Evolutionary conservation across 2,888 invertebrate genomes (phyloP).

Genomic region (Escarpia spicata): DNA sequence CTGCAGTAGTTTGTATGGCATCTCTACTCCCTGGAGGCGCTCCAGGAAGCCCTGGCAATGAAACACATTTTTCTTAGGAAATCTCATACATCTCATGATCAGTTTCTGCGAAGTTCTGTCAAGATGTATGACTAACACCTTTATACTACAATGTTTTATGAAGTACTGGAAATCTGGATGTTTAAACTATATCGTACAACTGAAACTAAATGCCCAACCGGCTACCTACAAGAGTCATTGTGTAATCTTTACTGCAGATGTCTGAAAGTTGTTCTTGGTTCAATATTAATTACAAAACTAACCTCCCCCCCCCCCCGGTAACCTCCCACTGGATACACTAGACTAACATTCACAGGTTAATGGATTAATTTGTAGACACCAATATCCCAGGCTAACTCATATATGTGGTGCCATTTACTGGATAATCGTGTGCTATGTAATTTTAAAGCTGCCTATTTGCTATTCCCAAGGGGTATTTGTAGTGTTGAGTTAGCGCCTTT

Average conservation of each 20-base stretch:
- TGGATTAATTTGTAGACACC: too few species aligned
- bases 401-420: too few species aligned
- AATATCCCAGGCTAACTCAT: too few species aligned
- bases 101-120: neutral
- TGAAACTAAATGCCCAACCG: neutral
- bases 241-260: neutral
- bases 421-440: too few species aligned
- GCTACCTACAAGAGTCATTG: neutral
- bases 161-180: neutral
- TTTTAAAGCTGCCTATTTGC: too few species aligned
- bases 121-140: too few species aligned
- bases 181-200: neutral
- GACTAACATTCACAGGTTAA: too few species aligned
- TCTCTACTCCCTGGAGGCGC: constrained; percentile 46
- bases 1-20: constrained; percentile 45
- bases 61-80: neutral
- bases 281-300: too few species aligned
- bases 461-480: too few species aligned
- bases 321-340: too few species aligned
- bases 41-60: constrained; percentile 70
- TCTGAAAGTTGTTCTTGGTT: neutral
- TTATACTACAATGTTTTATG: neutral
- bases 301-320: too few species aligned
- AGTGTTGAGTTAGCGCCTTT: too few species aligned
- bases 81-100: neutral